These are phyloP conservation scores for Synchiropus splendidus DNA, from an alignment of 2,113 vertebrate genomes.

Conservation along the genomic window DNA sequence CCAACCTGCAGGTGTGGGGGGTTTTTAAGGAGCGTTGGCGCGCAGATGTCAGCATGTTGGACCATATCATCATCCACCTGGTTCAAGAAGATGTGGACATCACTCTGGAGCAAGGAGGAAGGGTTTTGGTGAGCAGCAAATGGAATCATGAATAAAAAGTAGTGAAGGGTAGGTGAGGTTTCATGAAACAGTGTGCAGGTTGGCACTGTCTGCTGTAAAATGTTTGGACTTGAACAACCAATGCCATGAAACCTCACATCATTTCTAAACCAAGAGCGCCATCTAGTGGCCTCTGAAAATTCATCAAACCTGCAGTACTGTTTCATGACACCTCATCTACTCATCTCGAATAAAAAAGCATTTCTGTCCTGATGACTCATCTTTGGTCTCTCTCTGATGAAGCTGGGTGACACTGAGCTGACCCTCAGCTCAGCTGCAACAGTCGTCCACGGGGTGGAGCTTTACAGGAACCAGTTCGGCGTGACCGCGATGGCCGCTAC, in stretches of 20 bases:
- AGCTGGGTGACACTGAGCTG: constrained; percentile 9
- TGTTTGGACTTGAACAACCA: too few species aligned
- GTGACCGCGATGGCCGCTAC: constrained; percentile 8
- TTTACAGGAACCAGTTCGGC: constrained; percentile 10
- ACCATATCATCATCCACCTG: constrained; percentile 16
- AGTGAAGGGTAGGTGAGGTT: too few species aligned
- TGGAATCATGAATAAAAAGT: not conserved
- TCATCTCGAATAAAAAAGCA: not conserved
- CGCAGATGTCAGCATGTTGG: constrained; percentile 27
- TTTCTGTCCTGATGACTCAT: not conserved
- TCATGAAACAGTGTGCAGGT: too few species aligned
- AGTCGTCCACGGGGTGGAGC: constrained; percentile 13
- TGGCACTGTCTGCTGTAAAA: too few species aligned
- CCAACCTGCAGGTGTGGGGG: constrained; percentile 11
- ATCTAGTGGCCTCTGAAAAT: too few species aligned
- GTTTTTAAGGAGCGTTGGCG: constrained; percentile 22
- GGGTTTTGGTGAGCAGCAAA: constrained; percentile 13
- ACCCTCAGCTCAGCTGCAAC: not conserved
- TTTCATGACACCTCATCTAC: too few species aligned
- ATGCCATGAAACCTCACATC: too few species aligned
- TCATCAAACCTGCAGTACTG: too few species aligned
- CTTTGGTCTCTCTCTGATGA: not conserved
- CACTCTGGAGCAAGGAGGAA: constrained; percentile 19
- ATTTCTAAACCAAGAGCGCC: too few species aligned
- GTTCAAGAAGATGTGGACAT: constrained; percentile 2